Percentiles rank a stretch among this genome's conserved stretches.
Conservation (phyloP, 2,888 invertebrate genomes). For the Hemithea aestivaria region DNA sequence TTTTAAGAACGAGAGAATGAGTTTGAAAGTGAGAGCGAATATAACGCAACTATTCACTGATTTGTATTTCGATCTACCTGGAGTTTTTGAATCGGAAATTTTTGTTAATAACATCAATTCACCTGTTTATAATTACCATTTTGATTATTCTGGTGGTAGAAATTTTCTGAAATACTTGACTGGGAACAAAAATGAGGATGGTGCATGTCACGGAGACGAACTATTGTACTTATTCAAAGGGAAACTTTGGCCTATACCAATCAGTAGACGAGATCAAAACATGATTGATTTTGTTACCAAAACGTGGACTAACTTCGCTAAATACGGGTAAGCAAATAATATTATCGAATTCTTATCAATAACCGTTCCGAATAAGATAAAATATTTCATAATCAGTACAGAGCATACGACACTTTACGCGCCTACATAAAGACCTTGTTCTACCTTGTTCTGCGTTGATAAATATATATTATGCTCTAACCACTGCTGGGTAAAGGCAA, state of each 20-base stretch:
- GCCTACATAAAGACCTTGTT: too few relatives aligned
- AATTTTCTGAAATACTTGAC: slow-evolving; percentile 50
- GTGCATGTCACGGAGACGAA: slow-evolving; percentile 67
- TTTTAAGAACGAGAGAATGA: slow-evolving; percentile 62
- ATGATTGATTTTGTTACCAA: slow-evolving; percentile 55
- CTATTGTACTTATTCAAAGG: slow-evolving; percentile 58
- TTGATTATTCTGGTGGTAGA: slow-evolving; percentile 57
- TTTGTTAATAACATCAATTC: slow-evolving; percentile 33
- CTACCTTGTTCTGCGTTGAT: too few relatives aligned
- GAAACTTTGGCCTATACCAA: slow-evolving; percentile 47
- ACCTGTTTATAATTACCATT: slow-evolving; percentile 57
- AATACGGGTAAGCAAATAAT: slow-evolving; percentile 53
- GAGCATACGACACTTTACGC: too few relatives aligned
- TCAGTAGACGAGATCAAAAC: slow-evolving; percentile 41
- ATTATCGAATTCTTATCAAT: neutral
- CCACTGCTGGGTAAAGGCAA: too few relatives aligned
- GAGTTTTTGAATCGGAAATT: slow-evolving; percentile 50
- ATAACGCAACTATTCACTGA: slow-evolving; percentile 56
- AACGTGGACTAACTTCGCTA: slow-evolving; percentile 69
- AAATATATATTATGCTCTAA: too few relatives aligned
- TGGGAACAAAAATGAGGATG: slow-evolving; percentile 41
- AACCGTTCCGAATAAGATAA: too few relatives aligned
- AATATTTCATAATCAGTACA: too few relatives aligned
- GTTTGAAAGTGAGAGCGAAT: slow-evolving; percentile 51
- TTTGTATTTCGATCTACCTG: slow-evolving; percentile 63